Evolutionary conservation across 2,797 vertebrate species (phyloP).

Genomic region (Tauraco hartlaubi): DNA sequence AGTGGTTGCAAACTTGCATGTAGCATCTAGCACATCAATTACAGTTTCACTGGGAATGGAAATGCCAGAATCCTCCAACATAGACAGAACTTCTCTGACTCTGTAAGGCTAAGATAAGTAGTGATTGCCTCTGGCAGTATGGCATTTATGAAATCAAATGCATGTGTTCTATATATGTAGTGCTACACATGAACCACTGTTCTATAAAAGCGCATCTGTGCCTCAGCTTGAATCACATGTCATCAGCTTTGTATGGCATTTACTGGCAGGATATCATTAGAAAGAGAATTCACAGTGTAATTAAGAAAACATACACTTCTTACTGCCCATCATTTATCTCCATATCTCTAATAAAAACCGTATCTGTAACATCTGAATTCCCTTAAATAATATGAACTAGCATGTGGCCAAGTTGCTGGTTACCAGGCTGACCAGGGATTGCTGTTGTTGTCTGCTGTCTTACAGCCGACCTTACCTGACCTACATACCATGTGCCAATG

Average conservation of each 20-base stretch:
- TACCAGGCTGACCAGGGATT: neutral
- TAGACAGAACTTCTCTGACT: neutral
- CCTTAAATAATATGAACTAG: neutral
- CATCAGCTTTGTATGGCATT: conserved; percentile 28
- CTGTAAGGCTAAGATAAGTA: neutral
- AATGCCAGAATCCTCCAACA: neutral
- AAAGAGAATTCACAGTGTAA: conserved; percentile 11
- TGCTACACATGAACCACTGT: conserved; percentile 4
- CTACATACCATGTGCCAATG: neutral
- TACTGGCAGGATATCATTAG: conserved; percentile 19
- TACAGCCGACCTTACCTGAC: neutral
- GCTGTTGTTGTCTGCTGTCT: neutral
- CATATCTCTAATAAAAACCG: neutral
- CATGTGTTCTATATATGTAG: conserved; percentile 32
- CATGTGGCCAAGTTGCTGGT: neutral
- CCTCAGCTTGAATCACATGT: conserved; percentile 41
- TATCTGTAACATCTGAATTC: neutral
- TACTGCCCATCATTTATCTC: neutral
- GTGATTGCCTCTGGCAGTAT: conserved; percentile 24
- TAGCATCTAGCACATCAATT: conserved; percentile 28
- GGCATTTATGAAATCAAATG: neutral
- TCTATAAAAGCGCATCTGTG: conserved; percentile 47
- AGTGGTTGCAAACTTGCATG: neutral
- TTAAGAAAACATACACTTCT: conserved; percentile 39
- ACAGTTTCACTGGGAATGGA: neutral